These are phyloP conservation scores for Mallateleia sp. DNA, from an alignment of 2,888 invertebrate species.

Conservation along the genomic window DNA sequence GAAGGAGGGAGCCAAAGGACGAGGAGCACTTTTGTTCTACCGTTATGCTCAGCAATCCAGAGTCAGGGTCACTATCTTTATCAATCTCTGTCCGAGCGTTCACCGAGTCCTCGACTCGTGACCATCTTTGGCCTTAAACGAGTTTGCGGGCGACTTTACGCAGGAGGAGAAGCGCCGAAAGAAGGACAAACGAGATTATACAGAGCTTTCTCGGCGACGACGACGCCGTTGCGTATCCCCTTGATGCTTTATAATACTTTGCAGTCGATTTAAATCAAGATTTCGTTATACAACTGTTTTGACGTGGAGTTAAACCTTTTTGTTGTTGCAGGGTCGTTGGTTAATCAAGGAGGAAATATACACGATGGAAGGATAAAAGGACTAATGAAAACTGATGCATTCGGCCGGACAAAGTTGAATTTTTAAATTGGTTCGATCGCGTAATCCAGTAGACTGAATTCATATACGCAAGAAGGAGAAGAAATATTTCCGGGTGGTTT, in stretches of 20 bases:
- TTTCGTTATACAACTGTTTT: constrained; percentile 52
- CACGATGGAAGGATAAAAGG: background rate
- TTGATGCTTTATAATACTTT: constrained; percentile 45
- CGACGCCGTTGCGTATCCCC: constrained; percentile 22
- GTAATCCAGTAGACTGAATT: no score
- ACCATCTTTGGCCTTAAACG: constrained; percentile 85
- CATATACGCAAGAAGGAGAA: no score
- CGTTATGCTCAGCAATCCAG: constrained; percentile 78
- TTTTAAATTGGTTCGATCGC: no score
- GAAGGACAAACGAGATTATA: constrained; percentile 67
- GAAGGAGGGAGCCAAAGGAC: constrained; percentile 17
- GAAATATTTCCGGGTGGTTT: no score
- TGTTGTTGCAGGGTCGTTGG: background rate
- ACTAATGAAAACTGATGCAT: background rate
- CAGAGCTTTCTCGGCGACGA: constrained; percentile 53
- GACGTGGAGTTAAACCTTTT: constrained; percentile 11
- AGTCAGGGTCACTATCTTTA: constrained; percentile 86
- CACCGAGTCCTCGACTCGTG: constrained; percentile 81
- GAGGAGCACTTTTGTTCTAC: constrained; percentile 76
- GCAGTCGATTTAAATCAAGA: constrained; percentile 49
- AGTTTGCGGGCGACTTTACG: constrained; percentile 75
- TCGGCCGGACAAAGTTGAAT: no score
- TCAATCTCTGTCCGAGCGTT: constrained; percentile 84
- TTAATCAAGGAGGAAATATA: constrained; percentile 1
- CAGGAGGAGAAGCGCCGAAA: constrained; percentile 63